Evolutionary conservation across 2,113 vertebrate species (phyloP).

Genomic region (Xerus inauris): DNA sequence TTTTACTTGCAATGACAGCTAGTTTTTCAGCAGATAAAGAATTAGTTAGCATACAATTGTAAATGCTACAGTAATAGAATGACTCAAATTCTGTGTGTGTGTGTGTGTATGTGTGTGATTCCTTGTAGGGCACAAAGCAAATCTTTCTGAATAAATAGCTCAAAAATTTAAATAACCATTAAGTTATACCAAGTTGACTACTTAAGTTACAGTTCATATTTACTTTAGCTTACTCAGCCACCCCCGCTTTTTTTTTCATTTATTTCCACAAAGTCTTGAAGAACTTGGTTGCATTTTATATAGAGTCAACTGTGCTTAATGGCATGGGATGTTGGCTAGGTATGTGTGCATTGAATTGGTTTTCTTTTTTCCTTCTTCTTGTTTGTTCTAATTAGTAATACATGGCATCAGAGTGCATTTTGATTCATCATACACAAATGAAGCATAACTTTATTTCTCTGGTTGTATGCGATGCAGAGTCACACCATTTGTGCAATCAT

Average conservation of each 20-base stretch:
- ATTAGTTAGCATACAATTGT: conserved; percentile 7
- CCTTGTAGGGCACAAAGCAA: neutral
- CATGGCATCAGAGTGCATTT: too few species aligned
- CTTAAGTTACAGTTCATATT: neutral
- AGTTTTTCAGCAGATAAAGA: neutral
- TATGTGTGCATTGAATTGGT: neutral
- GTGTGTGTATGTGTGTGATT: too few species aligned
- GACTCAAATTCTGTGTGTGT: neutral
- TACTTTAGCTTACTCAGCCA: neutral
- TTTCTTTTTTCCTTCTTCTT: conserved; percentile 40
- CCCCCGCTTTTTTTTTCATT: neutral
- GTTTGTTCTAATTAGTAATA: too few species aligned
- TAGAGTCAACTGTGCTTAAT: neutral
- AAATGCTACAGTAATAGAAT: neutral
- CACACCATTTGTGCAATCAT: too few species aligned
- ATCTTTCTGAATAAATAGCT: neutral
- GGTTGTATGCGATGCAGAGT: too few species aligned
- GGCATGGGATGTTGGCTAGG: neutral
- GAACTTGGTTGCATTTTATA: neutral
- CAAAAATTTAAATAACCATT: conserved; percentile 12
- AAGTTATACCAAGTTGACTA: neutral
- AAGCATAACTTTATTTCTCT: too few species aligned
- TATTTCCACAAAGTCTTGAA: neutral
- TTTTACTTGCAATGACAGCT: neutral
- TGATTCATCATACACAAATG: too few species aligned